Base-by-base conservation (phyloP, 2,888 invertebrate species). In the Agonopterix arenella region DNA sequence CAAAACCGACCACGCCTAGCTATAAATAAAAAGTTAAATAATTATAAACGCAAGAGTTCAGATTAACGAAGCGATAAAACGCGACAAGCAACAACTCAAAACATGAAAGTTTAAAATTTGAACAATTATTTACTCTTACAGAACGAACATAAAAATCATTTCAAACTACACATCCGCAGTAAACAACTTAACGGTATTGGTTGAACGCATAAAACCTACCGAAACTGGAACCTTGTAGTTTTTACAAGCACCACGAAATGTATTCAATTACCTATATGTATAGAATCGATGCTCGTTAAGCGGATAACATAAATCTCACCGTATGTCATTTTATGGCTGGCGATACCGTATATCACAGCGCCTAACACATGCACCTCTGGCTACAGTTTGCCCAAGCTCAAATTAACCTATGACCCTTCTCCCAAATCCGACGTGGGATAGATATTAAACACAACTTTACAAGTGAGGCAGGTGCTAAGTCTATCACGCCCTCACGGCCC, bases 281-380 rank as follows among this genome's bases (percentile, higher is more conserved):
- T 73, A 62, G 63, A 62, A 64, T 55, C 57, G 53, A 52, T 46
- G 55, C 60, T 73, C 66, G 70, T 73, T 71, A 68, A 65, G 61
- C 76, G 76, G 73, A 73, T 70, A 69, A 65, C 71, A 74, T 78
- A 73, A 76, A 76, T 78, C 73, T 70, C 52, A 40, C 49, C 62
- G 61, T 64, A 63, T 62, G 64, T 65, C 66, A 59, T 61, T 67
- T 71, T 60, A 66, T 59, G 57, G 56, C 51, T 53, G 46, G 54
- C 52, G 55, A 59, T 60, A 37, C 37, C 37, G 42, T 36, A 46
- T 42, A 46, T 4, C 42, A 40, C 43, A 47, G 54, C 28, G 28
- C 7, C n/a, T n/a, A 40, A 40, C 40, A 40, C 40, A 40, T 40
- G 40, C n/a, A 40, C 40, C 40, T n/a, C 9, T 40, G 28, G 28